phyloP scores from a whole-genome alignment of 2,113 vertebrate genomes.

The Marcusenius ussheri region DNA sequence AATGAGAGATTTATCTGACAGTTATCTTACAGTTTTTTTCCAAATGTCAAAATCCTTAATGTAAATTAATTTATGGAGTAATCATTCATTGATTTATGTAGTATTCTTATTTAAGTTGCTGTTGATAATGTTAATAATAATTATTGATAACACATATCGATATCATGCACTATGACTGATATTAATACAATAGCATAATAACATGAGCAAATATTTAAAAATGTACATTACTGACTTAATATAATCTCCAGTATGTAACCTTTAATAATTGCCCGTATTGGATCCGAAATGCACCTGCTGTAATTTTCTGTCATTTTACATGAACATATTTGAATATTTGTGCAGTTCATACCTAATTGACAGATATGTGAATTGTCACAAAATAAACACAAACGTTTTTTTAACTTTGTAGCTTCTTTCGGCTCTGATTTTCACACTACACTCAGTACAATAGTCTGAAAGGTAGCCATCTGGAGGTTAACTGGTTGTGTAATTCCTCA shows the following conservation, averaged over 20 bases:
- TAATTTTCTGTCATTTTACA: neutral
- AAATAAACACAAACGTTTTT: neutral
- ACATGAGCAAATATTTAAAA: neutral
- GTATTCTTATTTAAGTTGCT: neutral
- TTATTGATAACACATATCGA: neutral
- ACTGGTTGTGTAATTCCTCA: slow-evolving; percentile 38
- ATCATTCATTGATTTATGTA: neutral
- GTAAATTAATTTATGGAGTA: neutral
- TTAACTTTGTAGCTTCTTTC: neutral
- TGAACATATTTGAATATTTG: neutral
- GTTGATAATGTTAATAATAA: neutral
- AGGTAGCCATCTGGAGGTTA: slow-evolving; percentile 34
- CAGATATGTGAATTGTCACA: neutral
- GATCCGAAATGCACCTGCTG: neutral
- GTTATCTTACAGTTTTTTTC: neutral
- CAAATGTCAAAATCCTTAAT: neutral
- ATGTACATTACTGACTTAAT: neutral
- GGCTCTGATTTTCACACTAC: neutral
- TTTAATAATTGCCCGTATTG: neutral
- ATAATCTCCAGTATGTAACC: neutral
- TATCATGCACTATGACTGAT: neutral
- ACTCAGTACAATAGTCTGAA: neutral
- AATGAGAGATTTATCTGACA: neutral
- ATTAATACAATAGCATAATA: neutral
- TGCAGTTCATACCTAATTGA: neutral